These are phyloP conservation scores for Eupeodes luniger DNA, from an alignment of 2,888 invertebrate species.

Conservation along the genomic window DNA sequence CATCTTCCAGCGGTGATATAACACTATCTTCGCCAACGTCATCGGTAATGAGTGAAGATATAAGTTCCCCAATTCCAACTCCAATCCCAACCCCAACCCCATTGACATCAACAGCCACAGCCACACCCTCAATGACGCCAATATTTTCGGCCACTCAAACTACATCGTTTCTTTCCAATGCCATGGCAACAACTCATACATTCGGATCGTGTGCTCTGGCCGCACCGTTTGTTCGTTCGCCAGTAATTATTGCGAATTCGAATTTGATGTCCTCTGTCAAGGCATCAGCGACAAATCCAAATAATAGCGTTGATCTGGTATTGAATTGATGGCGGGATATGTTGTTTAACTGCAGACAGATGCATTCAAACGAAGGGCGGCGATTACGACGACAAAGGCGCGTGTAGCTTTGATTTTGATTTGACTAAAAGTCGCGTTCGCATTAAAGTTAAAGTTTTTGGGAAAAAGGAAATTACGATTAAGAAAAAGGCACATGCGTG, in stretches of 20 bases:
- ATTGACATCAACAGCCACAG: slow-evolving; percentile 60
- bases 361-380: slow-evolving; percentile 15
- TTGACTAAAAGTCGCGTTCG: background rate
- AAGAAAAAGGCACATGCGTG: background rate
- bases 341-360: slow-evolving; percentile 7
- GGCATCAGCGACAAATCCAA: slow-evolving; percentile 54
- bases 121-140: slow-evolving; percentile 14
- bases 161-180: slow-evolving; percentile 78
- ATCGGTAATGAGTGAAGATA: slow-evolving; percentile 57
- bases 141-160: slow-evolving; percentile 31
- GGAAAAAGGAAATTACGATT: background rate
- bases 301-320: slow-evolving; percentile 61
- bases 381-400: no score
- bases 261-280: slow-evolving; percentile 54
- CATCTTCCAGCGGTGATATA: slow-evolving; percentile 54
- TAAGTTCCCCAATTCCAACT: background rate
- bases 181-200: slow-evolving; percentile 81
- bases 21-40: slow-evolving; percentile 72
- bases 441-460: background rate
- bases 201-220: slow-evolving; percentile 82
- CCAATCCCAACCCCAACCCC: slow-evolving; percentile 39
- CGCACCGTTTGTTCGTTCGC: slow-evolving; percentile 79
- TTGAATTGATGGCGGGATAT: slow-evolving; percentile 69
- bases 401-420: background rate
- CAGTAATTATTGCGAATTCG: slow-evolving; percentile 53